Evolutionary conservation across 2,797 vertebrate genomes (phyloP), one percentile per base, ranked within the genome.

Genomic region (Melanotaenia parkinsoni): DNA sequence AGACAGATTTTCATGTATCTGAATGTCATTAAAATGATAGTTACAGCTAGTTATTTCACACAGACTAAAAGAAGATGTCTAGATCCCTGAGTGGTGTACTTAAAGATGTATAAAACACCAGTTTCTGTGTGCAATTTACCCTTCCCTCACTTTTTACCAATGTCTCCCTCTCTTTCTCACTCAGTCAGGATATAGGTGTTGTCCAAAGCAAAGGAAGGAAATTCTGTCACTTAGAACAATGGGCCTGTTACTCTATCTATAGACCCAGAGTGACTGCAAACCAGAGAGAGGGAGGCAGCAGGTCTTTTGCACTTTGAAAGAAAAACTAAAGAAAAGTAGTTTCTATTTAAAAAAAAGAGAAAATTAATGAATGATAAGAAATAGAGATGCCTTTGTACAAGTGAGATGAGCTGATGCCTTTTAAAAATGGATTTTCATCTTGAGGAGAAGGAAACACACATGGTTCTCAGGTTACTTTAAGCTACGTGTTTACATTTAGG

Each of bases 181-280:
- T 72, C 76, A 87, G 86, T 89, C 95, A 95, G 95, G 95, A 95
- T 95, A 94, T 95, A 95, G 95, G 95, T 95, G 95, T 95, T 95
- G 95, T 95, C 95, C 94, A 92, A 84, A 85, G 88, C 87, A 91
- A 88, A 94, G 94, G 95, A 95, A 95, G 95, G 95, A 95, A 95
- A 95, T 94, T 95, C 93, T 95, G 94, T 95, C 94, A 95, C 91
- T 91, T 88, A 93, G 93, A 95, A 95, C 94, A 95, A 95, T 95
- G 93, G 95, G 86, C 90, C 93, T 78, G 91, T 87, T 94, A 94
- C 93, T 94, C 94, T 95, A 95, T 95, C 93, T 95, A 95, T 95
- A 95, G 95, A 93, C 85, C 72, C 90, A 90, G 90, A 92, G 84
- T 75, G 76, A 63, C 83, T 63, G 72, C 87, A 82, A 88, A 76